A percentile compares a stretch with the other conserved stretches of the same genome.
These are phyloP conservation scores for Parauchenoglanis punctatus DNA, from an alignment of 2,797 vertebrate species.

Conservation along the genomic window DNA sequence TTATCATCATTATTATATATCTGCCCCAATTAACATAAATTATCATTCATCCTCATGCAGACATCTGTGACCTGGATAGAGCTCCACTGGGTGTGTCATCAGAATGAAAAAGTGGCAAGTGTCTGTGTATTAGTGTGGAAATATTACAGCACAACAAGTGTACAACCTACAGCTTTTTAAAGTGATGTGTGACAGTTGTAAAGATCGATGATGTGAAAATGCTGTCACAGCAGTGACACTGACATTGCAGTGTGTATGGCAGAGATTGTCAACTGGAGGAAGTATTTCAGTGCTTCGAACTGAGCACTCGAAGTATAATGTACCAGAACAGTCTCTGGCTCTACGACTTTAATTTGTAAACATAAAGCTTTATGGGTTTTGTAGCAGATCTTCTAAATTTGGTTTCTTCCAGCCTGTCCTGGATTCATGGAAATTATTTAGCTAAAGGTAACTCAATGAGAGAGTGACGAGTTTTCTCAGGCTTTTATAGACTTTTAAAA, in stretches of 20 bases:
- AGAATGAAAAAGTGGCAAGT: not conserved
- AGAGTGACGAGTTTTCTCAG: not conserved
- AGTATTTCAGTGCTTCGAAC: not conserved
- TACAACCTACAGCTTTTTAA: not conserved
- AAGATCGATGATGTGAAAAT: not conserved
- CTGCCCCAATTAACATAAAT: slow-evolving; percentile 49
- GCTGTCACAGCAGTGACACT: not conserved
- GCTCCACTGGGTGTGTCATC: slow-evolving; percentile 1
- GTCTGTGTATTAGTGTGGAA: not conserved
- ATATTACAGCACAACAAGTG: not conserved
- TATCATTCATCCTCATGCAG: slow-evolving; percentile 33
- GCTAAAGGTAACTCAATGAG: not conserved
- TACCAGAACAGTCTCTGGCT: not conserved
- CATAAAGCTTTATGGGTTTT: not conserved
- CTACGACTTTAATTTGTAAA: not conserved
- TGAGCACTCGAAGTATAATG: not conserved
- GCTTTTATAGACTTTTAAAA: not conserved
- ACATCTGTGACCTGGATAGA: slow-evolving; percentile 32
- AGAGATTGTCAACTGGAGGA: not conserved
- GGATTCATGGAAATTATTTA: not conserved
- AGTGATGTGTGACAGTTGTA: not conserved
- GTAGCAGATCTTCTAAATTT: not conserved
- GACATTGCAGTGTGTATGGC: not conserved
- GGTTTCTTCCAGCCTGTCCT: not conserved
- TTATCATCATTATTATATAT: slow-evolving; percentile 47